phyloP scores from a whole-genome alignment of 2,888 invertebrate species.

The Leuctra nigra region DNA sequence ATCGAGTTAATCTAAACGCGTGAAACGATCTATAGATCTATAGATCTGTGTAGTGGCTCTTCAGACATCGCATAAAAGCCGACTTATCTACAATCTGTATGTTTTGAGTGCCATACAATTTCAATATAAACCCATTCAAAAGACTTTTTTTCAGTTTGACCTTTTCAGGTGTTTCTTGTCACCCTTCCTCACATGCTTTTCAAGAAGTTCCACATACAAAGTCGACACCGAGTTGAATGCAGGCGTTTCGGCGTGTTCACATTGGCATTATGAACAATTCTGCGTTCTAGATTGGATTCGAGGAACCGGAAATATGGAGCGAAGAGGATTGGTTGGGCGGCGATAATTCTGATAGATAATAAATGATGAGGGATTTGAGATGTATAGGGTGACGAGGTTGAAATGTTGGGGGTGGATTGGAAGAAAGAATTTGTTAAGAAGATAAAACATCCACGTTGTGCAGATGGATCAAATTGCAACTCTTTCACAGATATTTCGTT shows the following conservation, averaged over 20 bases:
- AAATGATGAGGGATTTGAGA: slow-evolving; percentile 11
- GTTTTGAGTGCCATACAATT: slow-evolving; percentile 1
- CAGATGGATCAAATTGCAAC: too few relatives aligned
- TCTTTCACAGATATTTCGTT: too few relatives aligned
- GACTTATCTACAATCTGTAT: slow-evolving; percentile 8
- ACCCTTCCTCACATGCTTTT: background rate
- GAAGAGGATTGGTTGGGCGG: background rate
- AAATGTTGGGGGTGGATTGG: too few relatives aligned
- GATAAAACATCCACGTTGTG: too few relatives aligned
- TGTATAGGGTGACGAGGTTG: too few relatives aligned
- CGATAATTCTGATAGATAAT: background rate
- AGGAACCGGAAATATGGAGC: background rate
- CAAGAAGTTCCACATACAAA: background rate
- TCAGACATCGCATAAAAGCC: background rate
- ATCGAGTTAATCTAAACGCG: too few relatives aligned
- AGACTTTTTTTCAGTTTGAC: background rate
- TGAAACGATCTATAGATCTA: too few relatives aligned
- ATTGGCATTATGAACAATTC: slow-evolving; percentile 2
- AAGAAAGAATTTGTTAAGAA: too few relatives aligned
- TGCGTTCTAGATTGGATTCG: background rate
- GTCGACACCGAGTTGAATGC: background rate
- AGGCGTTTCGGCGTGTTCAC: background rate
- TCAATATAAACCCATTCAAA: background rate
- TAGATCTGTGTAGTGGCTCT: too few relatives aligned
- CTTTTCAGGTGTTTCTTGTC: background rate